Conservation (phyloP, 2,888 invertebrate genomes). For the Rhingia campestris region DNA sequence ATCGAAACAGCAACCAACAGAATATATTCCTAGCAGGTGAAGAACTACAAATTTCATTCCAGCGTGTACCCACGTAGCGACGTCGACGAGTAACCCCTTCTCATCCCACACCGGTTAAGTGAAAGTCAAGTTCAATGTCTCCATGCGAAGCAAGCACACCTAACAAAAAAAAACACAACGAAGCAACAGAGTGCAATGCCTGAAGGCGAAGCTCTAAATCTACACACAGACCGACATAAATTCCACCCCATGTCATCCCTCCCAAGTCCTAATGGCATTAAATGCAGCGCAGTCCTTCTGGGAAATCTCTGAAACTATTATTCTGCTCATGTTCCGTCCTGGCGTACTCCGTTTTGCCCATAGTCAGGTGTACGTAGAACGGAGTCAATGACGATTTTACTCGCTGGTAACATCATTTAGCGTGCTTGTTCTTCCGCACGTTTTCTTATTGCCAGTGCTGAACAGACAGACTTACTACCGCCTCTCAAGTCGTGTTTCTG, state of each 20-base stretch:
- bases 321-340: constrained; percentile 59
- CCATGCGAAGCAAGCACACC: constrained; percentile 26
- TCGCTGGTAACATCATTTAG: constrained; percentile 51
- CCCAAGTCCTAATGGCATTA: constrained; percentile 52
- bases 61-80: constrained; percentile 24
- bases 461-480: constrained; percentile 11
- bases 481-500: constrained; percentile 58
- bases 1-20: constrained; percentile 20
- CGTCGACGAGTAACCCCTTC: not conserved
- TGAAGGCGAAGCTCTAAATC: constrained; percentile 69
- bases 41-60: constrained; percentile 14
- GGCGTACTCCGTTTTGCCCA: constrained; percentile 35
- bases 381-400: constrained; percentile 44
- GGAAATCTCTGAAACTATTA: constrained; percentile 63
- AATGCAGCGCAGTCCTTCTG: constrained; percentile 54
- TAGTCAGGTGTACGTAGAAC: constrained; percentile 22
- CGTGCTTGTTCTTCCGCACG: constrained; percentile 34
- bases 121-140: constrained; percentile 74
- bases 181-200: constrained; percentile 49
- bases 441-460: constrained; percentile 4
- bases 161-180: not conserved
- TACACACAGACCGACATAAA: constrained; percentile 58
- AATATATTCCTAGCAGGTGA: constrained; percentile 40
- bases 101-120: constrained; percentile 47
- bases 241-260: constrained; percentile 9